phyloP scores from a whole-genome alignment of 2,888 invertebrate species.

The Eristalinus aeneus region DNA sequence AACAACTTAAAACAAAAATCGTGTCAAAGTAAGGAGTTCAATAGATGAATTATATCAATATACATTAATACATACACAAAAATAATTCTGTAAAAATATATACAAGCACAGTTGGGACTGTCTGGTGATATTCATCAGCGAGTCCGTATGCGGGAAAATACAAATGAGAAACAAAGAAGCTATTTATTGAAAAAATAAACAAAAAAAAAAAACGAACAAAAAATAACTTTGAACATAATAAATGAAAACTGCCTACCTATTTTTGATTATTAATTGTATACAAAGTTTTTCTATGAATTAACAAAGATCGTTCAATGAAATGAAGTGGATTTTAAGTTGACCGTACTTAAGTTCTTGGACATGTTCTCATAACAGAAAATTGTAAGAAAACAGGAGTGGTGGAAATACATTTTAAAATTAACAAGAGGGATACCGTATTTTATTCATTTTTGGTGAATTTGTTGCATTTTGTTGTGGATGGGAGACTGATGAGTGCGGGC shows the following conservation, averaged over 20 bases:
- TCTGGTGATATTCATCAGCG: conserved; percentile 73
- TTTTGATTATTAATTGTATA: conserved; percentile 60
- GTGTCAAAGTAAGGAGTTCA: conserved; percentile 63
- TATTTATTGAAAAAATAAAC: conserved; percentile 60
- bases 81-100: conserved; percentile 63
- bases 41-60: conserved; percentile 64
- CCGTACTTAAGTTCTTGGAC: conserved; percentile 61
- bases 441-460: conserved; percentile 16
- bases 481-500: not conserved
- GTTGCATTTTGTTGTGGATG: not conserved
- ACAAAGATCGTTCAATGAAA: conserved; percentile 15
- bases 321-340: conserved; percentile 35
- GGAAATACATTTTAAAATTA: conserved; percentile 57
- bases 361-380: conserved; percentile 44
- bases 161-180: conserved; percentile 57
- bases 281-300: conserved; percentile 52
- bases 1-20: conserved; percentile 26
- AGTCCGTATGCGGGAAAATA: conserved; percentile 51
- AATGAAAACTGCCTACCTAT: conserved; percentile 67
- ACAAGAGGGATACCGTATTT: conserved; percentile 48
- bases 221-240: conserved; percentile 52
- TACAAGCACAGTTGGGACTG: conserved; percentile 43
- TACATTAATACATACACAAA: conserved; percentile 41
- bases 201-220: conserved; percentile 31
- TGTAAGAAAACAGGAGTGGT: conserved; percentile 60